Conservation (phyloP, 2,113 vertebrate species). For the Myotis lucifugus region DNA sequence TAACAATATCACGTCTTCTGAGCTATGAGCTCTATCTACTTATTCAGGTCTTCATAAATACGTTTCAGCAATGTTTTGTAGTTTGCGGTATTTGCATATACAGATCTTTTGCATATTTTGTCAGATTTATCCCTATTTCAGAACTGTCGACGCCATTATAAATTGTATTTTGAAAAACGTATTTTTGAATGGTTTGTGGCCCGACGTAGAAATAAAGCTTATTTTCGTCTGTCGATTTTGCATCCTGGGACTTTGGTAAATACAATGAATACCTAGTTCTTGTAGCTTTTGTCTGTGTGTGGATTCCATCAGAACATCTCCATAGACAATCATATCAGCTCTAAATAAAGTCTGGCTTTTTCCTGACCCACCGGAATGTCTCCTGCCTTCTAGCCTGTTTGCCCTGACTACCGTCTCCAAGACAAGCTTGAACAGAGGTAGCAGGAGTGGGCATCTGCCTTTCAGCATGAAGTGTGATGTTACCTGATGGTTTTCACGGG, state of each 20-base stretch:
- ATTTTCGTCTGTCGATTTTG: background rate
- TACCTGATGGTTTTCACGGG: background rate
- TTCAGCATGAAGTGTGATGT: background rate
- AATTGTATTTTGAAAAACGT: background rate
- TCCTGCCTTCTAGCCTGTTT: background rate
- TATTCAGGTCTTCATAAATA: background rate
- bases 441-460: background rate
- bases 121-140: background rate
- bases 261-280: background rate
- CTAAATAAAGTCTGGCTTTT: background rate
- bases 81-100: background rate
- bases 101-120: background rate
- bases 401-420: background rate
- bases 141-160: background rate
- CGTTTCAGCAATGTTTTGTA: background rate
- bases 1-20: background rate
- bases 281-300: background rate
- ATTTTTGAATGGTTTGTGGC: background rate
- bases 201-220: background rate
- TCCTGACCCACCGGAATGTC: background rate
- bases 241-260: background rate
- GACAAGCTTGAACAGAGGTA: background rate
- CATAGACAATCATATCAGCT: background rate
- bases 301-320: background rate
- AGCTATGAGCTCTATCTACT: background rate